These are phyloP conservation scores for Palaemon carinicauda DNA, from an alignment of 1,140 invertebrate genomes.

Conservation along the genomic window DNA sequence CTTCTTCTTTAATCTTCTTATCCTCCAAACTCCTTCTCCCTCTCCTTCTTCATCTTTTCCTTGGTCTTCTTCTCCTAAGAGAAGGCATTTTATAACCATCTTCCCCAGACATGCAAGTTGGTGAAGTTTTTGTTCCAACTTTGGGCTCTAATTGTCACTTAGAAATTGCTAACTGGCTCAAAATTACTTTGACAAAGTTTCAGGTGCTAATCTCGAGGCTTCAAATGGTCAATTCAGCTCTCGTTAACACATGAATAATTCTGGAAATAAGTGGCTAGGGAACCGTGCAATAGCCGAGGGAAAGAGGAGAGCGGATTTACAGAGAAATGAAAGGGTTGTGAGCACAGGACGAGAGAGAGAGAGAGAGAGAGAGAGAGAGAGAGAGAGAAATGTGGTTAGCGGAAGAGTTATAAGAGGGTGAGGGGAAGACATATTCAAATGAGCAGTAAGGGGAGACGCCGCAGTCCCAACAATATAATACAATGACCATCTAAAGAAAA, in stretches of 20 bases:
- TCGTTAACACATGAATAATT: slow-evolving; percentile 53
- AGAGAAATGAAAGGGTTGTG: neutral
- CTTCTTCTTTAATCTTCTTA: neutral
- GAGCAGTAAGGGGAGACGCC: too few relatives aligned
- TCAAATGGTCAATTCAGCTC: slow-evolving; percentile 51
- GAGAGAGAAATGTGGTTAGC: neutral
- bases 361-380: neutral
- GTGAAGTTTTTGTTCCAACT: slow-evolving; percentile 45
- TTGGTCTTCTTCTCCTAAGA: neutral
- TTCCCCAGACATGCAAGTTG: slow-evolving; percentile 27
- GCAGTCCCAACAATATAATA: too few relatives aligned
- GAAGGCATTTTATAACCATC: slow-evolving; percentile 35
- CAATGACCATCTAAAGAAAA: too few relatives aligned
- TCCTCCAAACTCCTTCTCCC: slow-evolving; percentile 11
- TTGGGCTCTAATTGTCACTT: slow-evolving; percentile 51
- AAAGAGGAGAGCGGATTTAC: neutral
- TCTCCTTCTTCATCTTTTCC: neutral
- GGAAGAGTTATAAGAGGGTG: neutral
- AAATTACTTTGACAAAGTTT: slow-evolving; percentile 54
- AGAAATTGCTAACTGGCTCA: slow-evolving; percentile 54
- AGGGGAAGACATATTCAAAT: neutral
- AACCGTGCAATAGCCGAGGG: neutral
- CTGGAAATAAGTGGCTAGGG: slow-evolving; percentile 17
- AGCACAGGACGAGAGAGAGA: neutral
- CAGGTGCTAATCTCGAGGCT: slow-evolving; percentile 45